These are phyloP conservation scores for Hemaris fuciformis DNA, from an alignment of 2,888 invertebrate species.

Conservation along the genomic window DNA sequence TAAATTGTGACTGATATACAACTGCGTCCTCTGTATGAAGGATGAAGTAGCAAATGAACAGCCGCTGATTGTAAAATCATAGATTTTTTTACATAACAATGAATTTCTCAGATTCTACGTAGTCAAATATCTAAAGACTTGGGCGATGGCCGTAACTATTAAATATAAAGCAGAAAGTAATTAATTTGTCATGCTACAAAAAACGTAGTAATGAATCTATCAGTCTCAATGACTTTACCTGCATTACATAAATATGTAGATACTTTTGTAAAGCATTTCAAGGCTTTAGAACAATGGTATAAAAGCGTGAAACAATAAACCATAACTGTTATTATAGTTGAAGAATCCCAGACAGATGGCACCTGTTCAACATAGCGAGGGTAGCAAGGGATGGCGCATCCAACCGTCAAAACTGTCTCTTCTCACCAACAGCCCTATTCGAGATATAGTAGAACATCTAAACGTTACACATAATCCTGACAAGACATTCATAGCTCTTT, in stretches of 20 bases:
- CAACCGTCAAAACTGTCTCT: slow-evolving; percentile 88
- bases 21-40: too few species aligned
- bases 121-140: background rate
- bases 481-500: slow-evolving; percentile 94
- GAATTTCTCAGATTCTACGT: too few species aligned
- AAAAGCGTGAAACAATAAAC: slow-evolving; percentile 12
- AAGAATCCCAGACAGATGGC: slow-evolving; percentile 47
- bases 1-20: too few species aligned
- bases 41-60: too few species aligned
- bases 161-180: background rate
- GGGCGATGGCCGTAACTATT: background rate
- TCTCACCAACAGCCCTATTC: slow-evolving; percentile 94
- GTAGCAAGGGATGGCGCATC: slow-evolving; percentile 85
- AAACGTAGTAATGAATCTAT: background rate
- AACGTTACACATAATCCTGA: slow-evolving; percentile 94
- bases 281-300: background rate
- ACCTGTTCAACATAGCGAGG: slow-evolving; percentile 37
- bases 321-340: slow-evolving; percentile 21
- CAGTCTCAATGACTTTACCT: too few species aligned
- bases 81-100: too few species aligned
- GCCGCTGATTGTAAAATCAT: too few species aligned
- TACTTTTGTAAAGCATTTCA: background rate
- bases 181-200: background rate
- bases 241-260: background rate
- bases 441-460: slow-evolving; percentile 94